A percentile compares a stretch with the other conserved stretches of the same genome.
These are phyloP conservation scores for Hydrophis major DNA, from an alignment of 2,797 vertebrate species.

Conservation along the genomic window DNA sequence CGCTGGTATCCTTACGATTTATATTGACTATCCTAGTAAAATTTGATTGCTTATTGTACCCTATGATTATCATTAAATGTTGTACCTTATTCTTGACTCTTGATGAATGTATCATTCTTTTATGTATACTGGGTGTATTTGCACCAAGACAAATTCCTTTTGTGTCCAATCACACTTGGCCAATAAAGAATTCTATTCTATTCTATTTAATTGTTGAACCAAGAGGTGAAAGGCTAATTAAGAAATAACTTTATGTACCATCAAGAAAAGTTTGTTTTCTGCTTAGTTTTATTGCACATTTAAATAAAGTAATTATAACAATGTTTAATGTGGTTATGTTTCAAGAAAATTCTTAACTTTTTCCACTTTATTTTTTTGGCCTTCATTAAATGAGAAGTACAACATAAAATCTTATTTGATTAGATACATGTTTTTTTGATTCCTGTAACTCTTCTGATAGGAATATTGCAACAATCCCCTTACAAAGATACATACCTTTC, in stretches of 20 bases:
- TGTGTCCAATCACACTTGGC: no score
- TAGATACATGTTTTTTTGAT: neutral
- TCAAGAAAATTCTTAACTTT: neutral
- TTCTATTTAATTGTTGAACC: neutral
- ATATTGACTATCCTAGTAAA: no score
- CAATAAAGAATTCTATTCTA: no score
- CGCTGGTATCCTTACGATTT: no score
- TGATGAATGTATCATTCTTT: no score
- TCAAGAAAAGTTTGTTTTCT: constrained; percentile 25
- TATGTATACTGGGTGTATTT: no score
- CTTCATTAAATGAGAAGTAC: constrained; percentile 48
- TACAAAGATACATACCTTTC: neutral
- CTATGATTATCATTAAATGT: no score
- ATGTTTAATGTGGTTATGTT: neutral
- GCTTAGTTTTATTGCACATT: constrained; percentile 54
- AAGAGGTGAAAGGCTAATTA: neutral
- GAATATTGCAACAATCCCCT: neutral
- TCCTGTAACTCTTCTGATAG: neutral
- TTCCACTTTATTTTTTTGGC: constrained; percentile 57
- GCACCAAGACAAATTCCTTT: no score
- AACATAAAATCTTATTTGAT: neutral
- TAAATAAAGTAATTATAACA: neutral
- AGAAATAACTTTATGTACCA: neutral
- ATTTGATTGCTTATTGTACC: no score
- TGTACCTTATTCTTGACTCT: no score